Evolutionary conservation across 2,888 invertebrate genomes (phyloP), one percentile per base, ranked within the genome.

Genomic region (Achlya flavicornis): DNA sequence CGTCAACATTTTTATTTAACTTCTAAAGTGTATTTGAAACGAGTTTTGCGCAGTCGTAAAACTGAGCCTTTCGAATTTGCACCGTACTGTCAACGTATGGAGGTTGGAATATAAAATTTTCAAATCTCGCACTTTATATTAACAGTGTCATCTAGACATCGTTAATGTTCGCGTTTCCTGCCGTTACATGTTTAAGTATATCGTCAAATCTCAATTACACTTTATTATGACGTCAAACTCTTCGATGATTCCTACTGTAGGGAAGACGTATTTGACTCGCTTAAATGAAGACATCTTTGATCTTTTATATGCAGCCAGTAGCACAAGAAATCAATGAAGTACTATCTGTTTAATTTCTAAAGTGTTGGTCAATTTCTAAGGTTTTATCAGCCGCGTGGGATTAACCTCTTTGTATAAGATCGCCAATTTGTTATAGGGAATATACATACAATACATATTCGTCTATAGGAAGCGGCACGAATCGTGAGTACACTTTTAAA

Each of bases 71-170:
- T 63, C 64, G 66, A 70, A 69, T 72, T 72, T 62, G 68, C 68
- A 64, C 63, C 70, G 73, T 66, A 75, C 70, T 76, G 70, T 75
- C 68, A 66, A 68, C 75, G 73, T 70, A 70, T 74, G 68, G 75
- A 72, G 64, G 53, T 67, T 67, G 72, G 58, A 68, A 69, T 75
- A 83, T 84, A 81, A 84, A 84, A 85, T 76, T 77, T 76, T 76
- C 74, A 80, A 84, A 86, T 83, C 77, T 80, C 77, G 57, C 72
- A 71, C 72, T 82, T 80, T 73, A 78, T 78, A 81, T 81, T 76
- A 80, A 79, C 74, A 71, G 69, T 75, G 72, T 72, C 76, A 79
- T 80, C 80, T 69, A 67, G 68, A 65, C 65, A 67, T 64, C 68
- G 66, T 80, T 79, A 76, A 79, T 77, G 70, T 70, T 63, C 63